phyloP scores from a whole-genome alignment of 2,888 invertebrate species.

The Leptinotarsa peninsularis region DNA sequence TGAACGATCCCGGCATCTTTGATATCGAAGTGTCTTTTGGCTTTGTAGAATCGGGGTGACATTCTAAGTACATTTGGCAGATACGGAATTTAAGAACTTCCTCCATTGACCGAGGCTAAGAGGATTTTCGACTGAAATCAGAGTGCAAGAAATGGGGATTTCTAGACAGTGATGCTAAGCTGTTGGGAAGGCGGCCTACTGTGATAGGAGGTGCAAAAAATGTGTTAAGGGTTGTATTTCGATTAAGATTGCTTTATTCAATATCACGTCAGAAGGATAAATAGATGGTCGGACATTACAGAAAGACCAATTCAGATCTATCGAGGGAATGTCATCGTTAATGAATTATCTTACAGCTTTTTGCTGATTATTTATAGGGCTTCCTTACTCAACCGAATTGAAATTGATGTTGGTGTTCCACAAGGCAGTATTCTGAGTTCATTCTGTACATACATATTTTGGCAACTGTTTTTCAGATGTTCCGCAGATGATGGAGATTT shows the following conservation, averaged over 20 bases:
- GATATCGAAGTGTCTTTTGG: constrained; percentile 17
- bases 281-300: too few relatives aligned
- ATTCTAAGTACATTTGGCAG: constrained; percentile 14
- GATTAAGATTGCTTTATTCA: neutral
- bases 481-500: too few relatives aligned
- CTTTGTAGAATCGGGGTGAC: constrained; percentile 4
- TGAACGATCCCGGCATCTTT: neutral
- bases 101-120: constrained; percentile 18
- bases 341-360: too few relatives aligned
- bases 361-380: too few relatives aligned
- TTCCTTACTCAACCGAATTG: too few relatives aligned
- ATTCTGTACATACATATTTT: too few relatives aligned
- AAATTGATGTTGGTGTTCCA: too few relatives aligned
- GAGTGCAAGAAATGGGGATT: constrained; percentile 18
- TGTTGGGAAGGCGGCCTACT: neutral
- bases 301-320: too few relatives aligned
- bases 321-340: too few relatives aligned
- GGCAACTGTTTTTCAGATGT: too few relatives aligned
- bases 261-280: neutral
- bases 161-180: constrained; percentile 9
- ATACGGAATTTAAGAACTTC: constrained; percentile 6
- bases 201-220: neutral
- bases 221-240: constrained; percentile 39
- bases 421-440: too few relatives aligned
- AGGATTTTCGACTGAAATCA: constrained; percentile 2